Base-by-base conservation (phyloP, 2,797 vertebrate genomes). In the Eptatretus atami region DNA sequence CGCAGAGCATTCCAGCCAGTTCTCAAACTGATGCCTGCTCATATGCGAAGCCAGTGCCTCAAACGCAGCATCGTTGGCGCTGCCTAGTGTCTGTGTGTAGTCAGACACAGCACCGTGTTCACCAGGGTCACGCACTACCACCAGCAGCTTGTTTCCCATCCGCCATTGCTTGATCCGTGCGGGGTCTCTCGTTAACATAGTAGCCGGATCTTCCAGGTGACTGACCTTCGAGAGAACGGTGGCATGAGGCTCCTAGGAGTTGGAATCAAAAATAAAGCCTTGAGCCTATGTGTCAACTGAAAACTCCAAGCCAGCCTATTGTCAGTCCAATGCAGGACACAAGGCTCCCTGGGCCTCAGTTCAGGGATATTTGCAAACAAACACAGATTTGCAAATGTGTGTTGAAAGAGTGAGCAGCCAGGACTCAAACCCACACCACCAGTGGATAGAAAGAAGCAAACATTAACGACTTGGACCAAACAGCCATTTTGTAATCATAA, bases 161-260 rank as follows among this genome's bases (percentile, higher is more conserved):
- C 11, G 78, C 80, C 87, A 93, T 94, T 73, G 78, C 73, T 5
- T 82, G 74, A 94, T 86, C 64, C 84, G 80, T 19, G 78, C 78
- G 87, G 85, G 9, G 84, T 82, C 70, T 90, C 85, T 72, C 81
- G 82, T 53, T 93, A 66, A 93, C 79, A 0, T 81, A 93, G 73
- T 93, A 93, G 72, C 84, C 65, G 86, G 86, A 3, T 88, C 72
- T 92, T 93, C 86, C 84, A 93, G 69, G 86, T 90, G 74, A 92
- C 75, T 93, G 86, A 9, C 82, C 82, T 3, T 85, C 82, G 65
- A 79, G 73, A 1, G 84, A 84, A 68, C n/a, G 78, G 78, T 4
- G 86, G 86, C 86, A 93, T 93, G 73, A 90, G 72, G 25, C 86
- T 81, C 68, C 86, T 90, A 69, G 71, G 66, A 61, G 10, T 67